Conservation (phyloP, 1,140 invertebrate genomes). For the Nasonia longicornis region DNA sequence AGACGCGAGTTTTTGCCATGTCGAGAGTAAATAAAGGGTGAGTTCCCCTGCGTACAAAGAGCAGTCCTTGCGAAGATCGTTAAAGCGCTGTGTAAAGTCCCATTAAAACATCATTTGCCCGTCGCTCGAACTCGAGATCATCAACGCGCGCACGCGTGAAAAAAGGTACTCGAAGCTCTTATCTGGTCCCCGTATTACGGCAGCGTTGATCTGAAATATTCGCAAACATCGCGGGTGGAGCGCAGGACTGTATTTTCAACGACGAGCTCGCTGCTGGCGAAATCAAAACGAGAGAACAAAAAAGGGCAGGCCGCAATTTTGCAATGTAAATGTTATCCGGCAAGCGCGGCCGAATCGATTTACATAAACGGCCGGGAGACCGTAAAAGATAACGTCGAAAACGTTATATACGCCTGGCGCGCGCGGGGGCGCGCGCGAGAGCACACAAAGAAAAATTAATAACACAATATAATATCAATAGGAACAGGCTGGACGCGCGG, state of each 20-base stretch:
- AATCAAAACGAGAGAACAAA: not conserved
- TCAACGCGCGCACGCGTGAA: not conserved
- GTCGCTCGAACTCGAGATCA: not conserved
- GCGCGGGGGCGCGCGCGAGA: not conserved
- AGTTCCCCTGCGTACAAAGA: not conserved
- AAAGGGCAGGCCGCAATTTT: not conserved
- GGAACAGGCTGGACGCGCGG: not conserved
- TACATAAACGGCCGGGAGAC: not conserved
- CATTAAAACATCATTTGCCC: slow-evolving; percentile 32
- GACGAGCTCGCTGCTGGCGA: too few species aligned
- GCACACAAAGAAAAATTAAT: slow-evolving; percentile 25
- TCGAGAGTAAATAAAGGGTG: not conserved
- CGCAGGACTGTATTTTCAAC: too few species aligned
- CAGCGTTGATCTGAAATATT: not conserved
- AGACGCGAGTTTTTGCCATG: not conserved
- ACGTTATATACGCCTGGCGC: slow-evolving; percentile 21
- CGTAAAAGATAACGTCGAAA: slow-evolving; percentile 31
- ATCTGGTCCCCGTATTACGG: not conserved
- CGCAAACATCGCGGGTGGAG: too few species aligned
- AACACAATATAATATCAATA: slow-evolving; percentile 24
- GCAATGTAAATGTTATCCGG: slow-evolving; percentile 11
- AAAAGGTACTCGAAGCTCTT: not conserved
- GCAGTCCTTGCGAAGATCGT: not conserved
- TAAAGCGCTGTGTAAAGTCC: not conserved
- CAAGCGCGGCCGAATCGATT: not conserved